Base-by-base conservation (phyloP, 1,140 invertebrate genomes). In the Nautilus pompilius region DNA sequence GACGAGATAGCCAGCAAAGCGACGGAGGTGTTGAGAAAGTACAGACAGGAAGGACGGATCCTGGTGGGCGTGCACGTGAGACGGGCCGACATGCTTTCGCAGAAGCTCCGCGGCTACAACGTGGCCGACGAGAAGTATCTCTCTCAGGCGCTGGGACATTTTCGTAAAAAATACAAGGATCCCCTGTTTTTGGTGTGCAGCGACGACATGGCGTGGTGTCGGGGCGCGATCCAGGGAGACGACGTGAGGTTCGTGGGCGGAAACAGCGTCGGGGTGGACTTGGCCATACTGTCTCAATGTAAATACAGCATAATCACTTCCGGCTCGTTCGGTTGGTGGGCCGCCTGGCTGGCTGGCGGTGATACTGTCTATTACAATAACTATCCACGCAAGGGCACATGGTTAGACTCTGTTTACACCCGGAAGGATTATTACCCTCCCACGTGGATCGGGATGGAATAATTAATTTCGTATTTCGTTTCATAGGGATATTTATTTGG, bases 241-340 rank as follows among this genome's bases (percentile, higher is more conserved):
- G 70, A 72, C 34, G 60, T 68, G 2, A 32, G 62, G 15, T 69
- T 70, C 30, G 33, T 59, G 0, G 36, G 61, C n/a, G 66, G 33
- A 10, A 60, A 60, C 15, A 53, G 58, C 5, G 53, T 61, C 1
- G 54, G 53, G 3, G 79, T 85, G 68, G 74, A 79, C 55, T 41
- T 79, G n/a, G 71, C 71, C 0, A 58, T 73, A 2, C 58, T 79
- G 28, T 36, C 72, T n/a, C 20, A 30, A n/a, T 74, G 68, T 55
- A 69, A 77, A 60, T 74, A 79, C 61, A 70, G 63, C 8, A 74
- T 79, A 15, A 68, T 78, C 5, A 72, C 74, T 10, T 68, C 63
- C 2, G 77, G 77, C 3, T 75, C 71, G 0, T 79, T 70, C 62
- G 76, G 77, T 8, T 77, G 75, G 74, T 79, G 75, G 77, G 70